Base-by-base conservation (phyloP, 2,113 vertebrate genomes). In the Erythrolamprus reginae region DNA sequence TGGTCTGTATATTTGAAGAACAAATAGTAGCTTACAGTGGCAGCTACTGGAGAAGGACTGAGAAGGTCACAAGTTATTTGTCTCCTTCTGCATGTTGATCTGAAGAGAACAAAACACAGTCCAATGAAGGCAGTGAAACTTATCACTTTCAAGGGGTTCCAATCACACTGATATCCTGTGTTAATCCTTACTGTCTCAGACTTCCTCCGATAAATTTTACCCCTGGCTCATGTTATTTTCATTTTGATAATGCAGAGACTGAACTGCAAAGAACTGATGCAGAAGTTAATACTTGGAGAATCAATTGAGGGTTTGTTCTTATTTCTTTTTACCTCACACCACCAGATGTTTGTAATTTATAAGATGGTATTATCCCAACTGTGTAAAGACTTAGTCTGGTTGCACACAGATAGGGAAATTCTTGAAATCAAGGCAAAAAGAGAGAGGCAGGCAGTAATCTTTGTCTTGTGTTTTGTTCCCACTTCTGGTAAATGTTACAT, bases 181-280 rank as follows among this genome's bases (percentile, higher is more conserved):
- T 89, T 96, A 97, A 96, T 96, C 94, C 94, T 0, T 93, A 65
- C 92, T 92, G 91, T 96, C 95, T 93, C 10, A 91, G 90, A 93
- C 95, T 93, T 96, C 93, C 95, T 95, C 95, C 94, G 96, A 97
- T 96, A 97, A 97, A 95, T 93, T 91, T 90, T 92, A 89, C 93
- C 94, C 95, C 91, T 89, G 92, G 87, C 93, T 93, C 52, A 1
- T 92, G 91, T 93, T 97, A 96, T 97, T 97, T 97, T 96, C 95
- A 84, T 97, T 97, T 96, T 96, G 97, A 97, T 97, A 97, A 95
- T 90, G 91, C 93, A n/a, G 17, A 92, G 95, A 45, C 95, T 93
- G 92, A 91, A 93, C 94, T 92, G 89, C 92, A 94, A 42, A 92
- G 50, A 84, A 92, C 92, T 91, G 93, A 88, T 2, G 47, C 47